Evolutionary conservation across 1,140 invertebrate genomes (phyloP).

Genomic region (Artemia franciscana): DNA sequence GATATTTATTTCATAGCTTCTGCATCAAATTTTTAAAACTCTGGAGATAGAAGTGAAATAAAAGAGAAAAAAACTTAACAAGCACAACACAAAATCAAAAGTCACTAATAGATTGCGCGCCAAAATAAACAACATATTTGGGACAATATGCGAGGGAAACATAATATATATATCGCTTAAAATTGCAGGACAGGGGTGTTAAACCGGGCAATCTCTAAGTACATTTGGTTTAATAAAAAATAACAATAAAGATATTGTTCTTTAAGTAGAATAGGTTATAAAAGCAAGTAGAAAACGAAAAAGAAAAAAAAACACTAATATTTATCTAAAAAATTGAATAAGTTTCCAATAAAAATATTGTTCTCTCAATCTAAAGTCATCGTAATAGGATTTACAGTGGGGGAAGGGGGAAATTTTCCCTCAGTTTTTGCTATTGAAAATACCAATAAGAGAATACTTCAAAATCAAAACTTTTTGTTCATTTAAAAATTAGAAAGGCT

Average conservation of each 20-base stretch:
- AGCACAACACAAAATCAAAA: background rate
- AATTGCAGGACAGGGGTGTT: background rate
- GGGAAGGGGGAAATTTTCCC: too few relatives aligned
- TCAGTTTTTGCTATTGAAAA: too few relatives aligned
- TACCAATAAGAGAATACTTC: background rate
- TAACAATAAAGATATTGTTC: background rate
- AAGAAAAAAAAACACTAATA: too few relatives aligned
- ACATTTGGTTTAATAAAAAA: background rate
- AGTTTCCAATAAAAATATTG: too few relatives aligned
- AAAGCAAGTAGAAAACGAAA: too few relatives aligned
- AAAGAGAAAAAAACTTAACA: background rate
- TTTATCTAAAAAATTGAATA: too few relatives aligned
- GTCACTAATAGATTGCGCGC: background rate
- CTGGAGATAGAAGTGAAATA: background rate
- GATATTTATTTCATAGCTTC: background rate
- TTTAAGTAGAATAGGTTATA: too few relatives aligned
- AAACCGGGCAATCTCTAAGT: background rate
- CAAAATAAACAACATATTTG: background rate
- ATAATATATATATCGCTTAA: background rate
- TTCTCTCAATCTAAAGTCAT: too few relatives aligned
- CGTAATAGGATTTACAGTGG: too few relatives aligned
- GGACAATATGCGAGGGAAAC: background rate
- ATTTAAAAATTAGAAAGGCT: background rate
- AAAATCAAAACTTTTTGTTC: background rate
- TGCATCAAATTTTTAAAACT: constrained; percentile 1